Evolutionary conservation across 2,797 vertebrate genomes (phyloP), one percentile per base, ranked within the genome.

Genomic region (Urosaurus nigricauda): DNA sequence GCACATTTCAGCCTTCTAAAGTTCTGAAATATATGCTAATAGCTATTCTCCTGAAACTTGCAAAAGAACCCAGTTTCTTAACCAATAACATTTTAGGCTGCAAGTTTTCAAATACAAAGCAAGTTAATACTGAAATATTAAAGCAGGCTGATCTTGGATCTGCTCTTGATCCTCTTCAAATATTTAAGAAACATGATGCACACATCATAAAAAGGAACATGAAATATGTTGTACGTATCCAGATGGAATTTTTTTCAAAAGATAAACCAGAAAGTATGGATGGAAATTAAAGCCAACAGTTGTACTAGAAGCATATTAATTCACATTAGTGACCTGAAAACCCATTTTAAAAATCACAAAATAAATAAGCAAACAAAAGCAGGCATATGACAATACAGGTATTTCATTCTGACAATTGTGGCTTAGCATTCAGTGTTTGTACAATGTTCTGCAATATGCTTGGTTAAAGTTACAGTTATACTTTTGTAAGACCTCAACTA

Each of bases 331-430:
- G 86, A 90, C 88, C 92, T 68, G 85, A 89, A 95, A 94, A 94
- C 90, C 92, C 87, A 89, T 91, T 74, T 89, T 56, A 77, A 60
- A 93, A 94, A 93, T 91, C 58, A 77, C 91, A 88, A 88, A 95
- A 94, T 93, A 93, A 95, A 93, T 90, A 96, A 78, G 93, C 92
- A 92, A 94, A 95, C 43, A 87, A 95, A 95, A 93, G 90, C 94
- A 95, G 94, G 88, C 92, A 95, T 94, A 81, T 94, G 91, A 95
- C 92, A 77, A 93, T 94, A 93, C 91, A 90, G 94, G 92, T 92
- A 95, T 93, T 95, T 94, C 92, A 93, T 94, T 95, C 93, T 89
- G 88, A 93, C 91, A 92, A 90, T 60, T 85, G 92, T 75, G 88
- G 92, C 91, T 94, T 95, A 93, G 87, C 87, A 91, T 91, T 92